Percentiles rank a stretch among this genome's conserved stretches.
Conservation (phyloP, 2,888 invertebrate species). For the Eurois occulta region DNA sequence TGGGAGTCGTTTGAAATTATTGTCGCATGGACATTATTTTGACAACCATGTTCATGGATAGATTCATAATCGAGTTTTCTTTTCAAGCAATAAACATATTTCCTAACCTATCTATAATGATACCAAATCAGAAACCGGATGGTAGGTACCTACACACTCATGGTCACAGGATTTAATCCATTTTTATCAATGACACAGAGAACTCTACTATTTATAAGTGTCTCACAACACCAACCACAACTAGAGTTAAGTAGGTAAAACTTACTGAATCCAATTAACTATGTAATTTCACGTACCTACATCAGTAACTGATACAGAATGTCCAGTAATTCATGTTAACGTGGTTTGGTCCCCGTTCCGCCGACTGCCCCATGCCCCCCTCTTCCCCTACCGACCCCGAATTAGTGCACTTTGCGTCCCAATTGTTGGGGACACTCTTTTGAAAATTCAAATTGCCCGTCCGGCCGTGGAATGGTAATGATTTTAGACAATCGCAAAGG, state of each 20-base stretch:
- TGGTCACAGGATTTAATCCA: conserved; percentile 7
- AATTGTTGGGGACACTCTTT: conserved; percentile 61
- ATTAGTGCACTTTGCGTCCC: conserved; percentile 73
- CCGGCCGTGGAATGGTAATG: conserved; percentile 58
- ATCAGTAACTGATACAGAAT: conserved; percentile 51
- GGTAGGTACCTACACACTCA: not conserved
- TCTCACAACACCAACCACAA: not conserved
- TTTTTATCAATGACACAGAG: not conserved
- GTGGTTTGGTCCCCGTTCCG: conserved; percentile 71
- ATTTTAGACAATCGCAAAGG: conserved; percentile 49
- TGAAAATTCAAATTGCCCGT: conserved; percentile 61
- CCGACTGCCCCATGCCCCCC: conserved; percentile 55
- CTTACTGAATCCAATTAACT: conserved; percentile 30
- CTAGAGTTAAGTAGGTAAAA: not conserved
- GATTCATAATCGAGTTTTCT: not conserved
- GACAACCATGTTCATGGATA: not conserved
- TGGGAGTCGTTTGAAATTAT: not conserved
- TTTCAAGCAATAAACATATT: not conserved
- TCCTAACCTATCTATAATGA: no score
- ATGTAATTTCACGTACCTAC: not conserved
- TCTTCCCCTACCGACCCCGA: conserved; percentile 64
- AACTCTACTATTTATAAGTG: not conserved
- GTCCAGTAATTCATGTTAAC: conserved; percentile 74
- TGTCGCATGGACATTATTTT: not conserved
- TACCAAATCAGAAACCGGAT: conserved; percentile 10